Evolutionary conservation across 2,113 vertebrate genomes (phyloP).

Genomic region (Peucedramus taeniatus): DNA sequence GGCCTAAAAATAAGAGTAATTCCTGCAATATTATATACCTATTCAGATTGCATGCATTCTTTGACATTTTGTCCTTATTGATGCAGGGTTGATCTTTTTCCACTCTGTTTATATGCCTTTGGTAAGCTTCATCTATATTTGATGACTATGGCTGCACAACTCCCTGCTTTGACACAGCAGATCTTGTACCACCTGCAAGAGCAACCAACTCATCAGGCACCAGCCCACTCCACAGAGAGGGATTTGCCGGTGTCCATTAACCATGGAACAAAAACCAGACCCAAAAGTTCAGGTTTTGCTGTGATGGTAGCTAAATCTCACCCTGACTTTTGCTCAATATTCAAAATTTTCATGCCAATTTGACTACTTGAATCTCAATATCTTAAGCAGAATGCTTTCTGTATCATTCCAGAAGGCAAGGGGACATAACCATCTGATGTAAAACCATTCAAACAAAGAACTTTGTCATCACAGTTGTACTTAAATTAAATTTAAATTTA

Average conservation of each 20-base stretch:
- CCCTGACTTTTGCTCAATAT: neutral
- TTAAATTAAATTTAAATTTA: neutral
- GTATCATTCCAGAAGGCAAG: neutral
- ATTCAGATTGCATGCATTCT: neutral
- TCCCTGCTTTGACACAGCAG: neutral
- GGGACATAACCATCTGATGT: neutral
- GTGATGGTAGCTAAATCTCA: neutral
- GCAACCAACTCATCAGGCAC: neutral
- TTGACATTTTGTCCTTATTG: accelerated
- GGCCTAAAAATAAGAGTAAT: neutral
- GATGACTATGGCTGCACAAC: neutral
- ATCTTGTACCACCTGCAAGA: neutral
- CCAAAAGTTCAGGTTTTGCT: accelerated
- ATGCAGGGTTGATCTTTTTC: neutral
- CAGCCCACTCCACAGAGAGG: neutral
- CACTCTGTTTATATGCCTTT: neutral
- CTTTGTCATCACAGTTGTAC: neutral
- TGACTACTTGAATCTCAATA: neutral
- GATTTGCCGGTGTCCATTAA: neutral
- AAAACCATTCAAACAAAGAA: neutral
- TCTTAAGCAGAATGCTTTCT: neutral
- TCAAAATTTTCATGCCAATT: neutral
- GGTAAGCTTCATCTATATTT: neutral
- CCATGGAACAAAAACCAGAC: neutral
- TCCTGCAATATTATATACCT: neutral